phyloP scores from a whole-genome alignment of 2,888 invertebrate genomes.

The Ametastegia equiseti region DNA sequence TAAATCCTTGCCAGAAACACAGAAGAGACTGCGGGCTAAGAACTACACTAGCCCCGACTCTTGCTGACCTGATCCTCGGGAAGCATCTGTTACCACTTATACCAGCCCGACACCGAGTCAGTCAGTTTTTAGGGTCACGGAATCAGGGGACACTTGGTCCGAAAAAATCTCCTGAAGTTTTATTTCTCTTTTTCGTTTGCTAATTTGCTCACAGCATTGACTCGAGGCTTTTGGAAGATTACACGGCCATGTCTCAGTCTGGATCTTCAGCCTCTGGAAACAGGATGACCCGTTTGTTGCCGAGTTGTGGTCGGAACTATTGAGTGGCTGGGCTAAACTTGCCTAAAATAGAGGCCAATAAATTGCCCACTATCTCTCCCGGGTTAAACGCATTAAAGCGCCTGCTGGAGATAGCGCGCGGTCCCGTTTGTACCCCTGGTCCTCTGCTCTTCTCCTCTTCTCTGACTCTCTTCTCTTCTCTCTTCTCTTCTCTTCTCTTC shows the following conservation, averaged over 20 bases:
- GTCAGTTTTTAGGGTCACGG: not conserved
- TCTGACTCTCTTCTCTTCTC: not conserved
- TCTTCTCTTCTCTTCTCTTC: not conserved
- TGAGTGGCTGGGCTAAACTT: slow-evolving; percentile 45
- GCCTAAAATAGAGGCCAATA: slow-evolving; percentile 74
- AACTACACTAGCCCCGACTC: not conserved
- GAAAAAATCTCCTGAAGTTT: no score
- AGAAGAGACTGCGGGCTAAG: no score
- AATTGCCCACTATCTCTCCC: slow-evolving; percentile 73
- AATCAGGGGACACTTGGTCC: not conserved
- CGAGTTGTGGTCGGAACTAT: slow-evolving; percentile 10
- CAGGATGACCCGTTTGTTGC: not conserved
- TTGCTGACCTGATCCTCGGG: not conserved
- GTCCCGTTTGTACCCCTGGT: slow-evolving; percentile 71
- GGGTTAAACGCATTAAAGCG: slow-evolving; percentile 75
- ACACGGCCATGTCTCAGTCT: not conserved
- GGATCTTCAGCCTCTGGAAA: not conserved
- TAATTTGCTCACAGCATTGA: no score
- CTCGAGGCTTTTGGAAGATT: no score
- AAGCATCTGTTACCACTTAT: slow-evolving; percentile 30
- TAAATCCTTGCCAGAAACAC: slow-evolving; percentile 57
- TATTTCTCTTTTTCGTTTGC: no score
- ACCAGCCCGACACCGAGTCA: not conserved
- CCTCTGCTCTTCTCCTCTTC: slow-evolving; percentile 46
- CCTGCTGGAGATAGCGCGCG: slow-evolving; percentile 73